Conservation (phyloP, 1,140 invertebrate genomes). For the Tetramorium parvispinum region DNA sequence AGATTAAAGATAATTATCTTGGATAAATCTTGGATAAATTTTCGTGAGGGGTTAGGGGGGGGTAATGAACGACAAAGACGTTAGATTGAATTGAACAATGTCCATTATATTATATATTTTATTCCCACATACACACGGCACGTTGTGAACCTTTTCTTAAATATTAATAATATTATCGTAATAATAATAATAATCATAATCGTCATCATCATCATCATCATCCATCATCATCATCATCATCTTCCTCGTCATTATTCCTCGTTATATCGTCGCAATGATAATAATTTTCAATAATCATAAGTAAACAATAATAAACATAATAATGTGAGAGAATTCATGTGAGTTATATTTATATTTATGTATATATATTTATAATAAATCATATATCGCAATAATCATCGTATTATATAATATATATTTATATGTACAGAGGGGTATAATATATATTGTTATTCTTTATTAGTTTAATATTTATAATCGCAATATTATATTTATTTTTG, state of each 20-base stretch:
- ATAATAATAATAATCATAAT: slow-evolving; percentile 83
- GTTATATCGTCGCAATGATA: slow-evolving; percentile 72
- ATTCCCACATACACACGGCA: slow-evolving; percentile 94
- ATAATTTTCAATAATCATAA: slow-evolving; percentile 78
- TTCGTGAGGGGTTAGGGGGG: neutral
- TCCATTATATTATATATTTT: slow-evolving; percentile 92
- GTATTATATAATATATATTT: slow-evolving; percentile 84
- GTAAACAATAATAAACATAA: slow-evolving; percentile 83
- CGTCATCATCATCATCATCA: slow-evolving; percentile 64
- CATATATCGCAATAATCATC: slow-evolving; percentile 85
- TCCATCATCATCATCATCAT: slow-evolving; percentile 57
- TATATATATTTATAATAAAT: slow-evolving; percentile 82
- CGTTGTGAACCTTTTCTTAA: slow-evolving; percentile 94
- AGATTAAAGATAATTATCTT: too few relatives aligned
- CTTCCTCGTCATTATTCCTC: slow-evolving; percentile 41
- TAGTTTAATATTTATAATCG: slow-evolving; percentile 85
- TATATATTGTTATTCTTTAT: slow-evolving; percentile 84
- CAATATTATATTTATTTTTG: slow-evolving; percentile 84
- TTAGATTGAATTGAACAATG: slow-evolving; percentile 90
- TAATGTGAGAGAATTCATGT: slow-evolving; percentile 79
- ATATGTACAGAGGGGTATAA: slow-evolving; percentile 85
- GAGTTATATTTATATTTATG: slow-evolving; percentile 78
- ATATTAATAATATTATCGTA: slow-evolving; percentile 87
- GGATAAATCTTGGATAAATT: too few relatives aligned
- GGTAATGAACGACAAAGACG: slow-evolving; percentile 71